Evolutionary conservation across 2,113 vertebrate genomes (phyloP).

Genomic region (Pteronura brasiliensis): DNA sequence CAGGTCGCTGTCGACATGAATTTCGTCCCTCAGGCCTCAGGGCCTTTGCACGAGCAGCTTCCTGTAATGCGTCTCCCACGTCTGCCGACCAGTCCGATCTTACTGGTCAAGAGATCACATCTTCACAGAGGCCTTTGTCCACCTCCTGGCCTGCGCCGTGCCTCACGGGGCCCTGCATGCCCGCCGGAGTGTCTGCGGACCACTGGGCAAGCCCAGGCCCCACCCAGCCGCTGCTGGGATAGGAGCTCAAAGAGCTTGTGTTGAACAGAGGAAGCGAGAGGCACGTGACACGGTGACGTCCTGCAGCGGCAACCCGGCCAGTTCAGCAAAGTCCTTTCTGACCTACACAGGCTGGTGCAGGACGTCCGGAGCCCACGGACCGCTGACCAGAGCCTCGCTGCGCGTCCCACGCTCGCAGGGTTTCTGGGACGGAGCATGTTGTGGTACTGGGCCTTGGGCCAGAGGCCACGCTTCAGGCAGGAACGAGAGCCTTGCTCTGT

Average conservation of each 20-base stretch:
- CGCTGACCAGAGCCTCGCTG: rapidly evolving
- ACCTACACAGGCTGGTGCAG: neutral
- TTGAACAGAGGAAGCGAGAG: neutral
- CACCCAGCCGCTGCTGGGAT: neutral
- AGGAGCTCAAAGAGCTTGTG: neutral
- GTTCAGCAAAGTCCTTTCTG: too few species aligned
- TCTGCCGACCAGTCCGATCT: neutral
- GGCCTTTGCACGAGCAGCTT: neutral
- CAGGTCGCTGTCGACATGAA: rapidly evolving
- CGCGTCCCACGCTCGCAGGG: rapidly evolving
- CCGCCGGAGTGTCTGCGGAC: rapidly evolving
- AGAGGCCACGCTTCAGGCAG: neutral
- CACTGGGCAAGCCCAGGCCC: neutral
- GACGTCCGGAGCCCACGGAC: rapidly evolving
- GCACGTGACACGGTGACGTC: rapidly evolving
- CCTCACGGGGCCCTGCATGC: neutral
- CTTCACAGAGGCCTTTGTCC: neutral
- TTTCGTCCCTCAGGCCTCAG: neutral
- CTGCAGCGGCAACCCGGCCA: neutral
- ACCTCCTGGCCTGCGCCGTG: neutral
- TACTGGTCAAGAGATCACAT: neutral
- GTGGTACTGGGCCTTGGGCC: too few species aligned
- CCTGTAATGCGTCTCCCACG: neutral
- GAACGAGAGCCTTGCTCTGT: neutral
- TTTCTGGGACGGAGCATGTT: neutral